phyloP scores from a whole-genome alignment of 2,888 invertebrate species.

The Clepsis dumicolana region DNA sequence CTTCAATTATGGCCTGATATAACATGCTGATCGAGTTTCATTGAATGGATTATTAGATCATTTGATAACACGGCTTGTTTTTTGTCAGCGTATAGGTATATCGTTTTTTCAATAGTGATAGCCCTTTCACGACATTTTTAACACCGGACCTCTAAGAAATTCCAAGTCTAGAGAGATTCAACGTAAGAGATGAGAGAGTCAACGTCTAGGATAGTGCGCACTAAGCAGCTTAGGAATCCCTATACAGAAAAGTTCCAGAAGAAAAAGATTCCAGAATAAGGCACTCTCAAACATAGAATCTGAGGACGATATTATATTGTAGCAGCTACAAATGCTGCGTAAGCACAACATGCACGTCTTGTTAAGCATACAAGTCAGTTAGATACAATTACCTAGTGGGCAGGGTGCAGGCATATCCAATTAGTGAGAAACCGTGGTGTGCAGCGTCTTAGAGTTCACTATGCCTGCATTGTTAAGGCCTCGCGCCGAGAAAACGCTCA shows the following conservation, averaged over 20 bases:
- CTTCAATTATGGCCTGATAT: slow-evolving; percentile 30
- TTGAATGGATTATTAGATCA: slow-evolving; percentile 2
- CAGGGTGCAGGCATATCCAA: slow-evolving; percentile 59
- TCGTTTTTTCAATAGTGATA: neutral
- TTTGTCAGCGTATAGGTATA: neutral
- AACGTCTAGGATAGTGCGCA: too few species aligned
- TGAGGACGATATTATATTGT: neutral
- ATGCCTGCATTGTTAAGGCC: slow-evolving; percentile 53
- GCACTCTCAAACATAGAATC: too few species aligned
- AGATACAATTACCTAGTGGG: slow-evolving; percentile 55
- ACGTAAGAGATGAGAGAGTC: too few species aligned
- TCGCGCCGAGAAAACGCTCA: neutral
- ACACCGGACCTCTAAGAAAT: neutral
- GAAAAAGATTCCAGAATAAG: too few species aligned
- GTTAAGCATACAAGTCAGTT: slow-evolving; percentile 47
- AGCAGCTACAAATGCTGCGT: neutral
- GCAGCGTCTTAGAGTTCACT: slow-evolving; percentile 46
- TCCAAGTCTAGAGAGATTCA: too few species aligned
- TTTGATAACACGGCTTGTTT: slow-evolving; percentile 6
- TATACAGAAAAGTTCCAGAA: too few species aligned
- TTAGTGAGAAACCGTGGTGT: slow-evolving; percentile 56
- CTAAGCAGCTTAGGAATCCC: too few species aligned
- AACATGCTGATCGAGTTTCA: slow-evolving; percentile 19
- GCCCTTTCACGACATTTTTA: neutral
- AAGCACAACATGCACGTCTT: neutral